Conservation (phyloP, 1,140 invertebrate species). For the Drosophila kepulauana region DNA sequence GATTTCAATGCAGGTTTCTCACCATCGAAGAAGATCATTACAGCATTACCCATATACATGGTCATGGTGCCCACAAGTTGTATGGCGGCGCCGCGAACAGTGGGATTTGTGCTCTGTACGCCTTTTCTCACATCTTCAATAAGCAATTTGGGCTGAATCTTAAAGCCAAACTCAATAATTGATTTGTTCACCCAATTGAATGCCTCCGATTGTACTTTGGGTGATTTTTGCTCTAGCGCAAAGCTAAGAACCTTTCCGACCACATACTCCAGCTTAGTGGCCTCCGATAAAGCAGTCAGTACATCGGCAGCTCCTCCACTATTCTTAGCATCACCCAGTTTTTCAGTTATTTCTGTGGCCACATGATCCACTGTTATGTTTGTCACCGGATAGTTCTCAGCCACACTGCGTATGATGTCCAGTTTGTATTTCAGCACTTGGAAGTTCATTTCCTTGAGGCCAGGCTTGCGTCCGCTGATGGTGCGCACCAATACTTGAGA, state of each 20-base stretch:
- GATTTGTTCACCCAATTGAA: slow-evolving; percentile 92
- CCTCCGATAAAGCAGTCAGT: slow-evolving; percentile 91
- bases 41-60: slow-evolving; percentile 91
- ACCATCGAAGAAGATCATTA: slow-evolving; percentile 93
- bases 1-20: slow-evolving; percentile 94
- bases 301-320: slow-evolving; percentile 89
- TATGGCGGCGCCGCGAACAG: slow-evolving; percentile 91
- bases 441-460: slow-evolving; percentile 96
- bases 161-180: slow-evolving; percentile 94
- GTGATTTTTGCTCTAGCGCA: slow-evolving; percentile 95
- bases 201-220: slow-evolving; percentile 95
- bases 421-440: slow-evolving; percentile 95
- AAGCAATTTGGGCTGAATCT: slow-evolving; percentile 90
- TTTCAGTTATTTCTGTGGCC: slow-evolving; percentile 92
- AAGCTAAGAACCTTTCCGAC: slow-evolving; percentile 89
- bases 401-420: slow-evolving; percentile 91
- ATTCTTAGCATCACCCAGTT: slow-evolving; percentile 94
- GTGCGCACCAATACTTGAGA: slow-evolving; percentile 91
- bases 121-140: slow-evolving; percentile 94
- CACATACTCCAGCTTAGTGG: slow-evolving; percentile 91
- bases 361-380: slow-evolving; percentile 91
- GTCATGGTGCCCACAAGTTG: slow-evolving; percentile 88
- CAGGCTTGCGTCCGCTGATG: slow-evolving; percentile 94
- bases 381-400: slow-evolving; percentile 91
- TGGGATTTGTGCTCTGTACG: slow-evolving; percentile 93